phyloP scores from a whole-genome alignment of 2,797 vertebrate species.

The Arctocebus calabarensis region DNA sequence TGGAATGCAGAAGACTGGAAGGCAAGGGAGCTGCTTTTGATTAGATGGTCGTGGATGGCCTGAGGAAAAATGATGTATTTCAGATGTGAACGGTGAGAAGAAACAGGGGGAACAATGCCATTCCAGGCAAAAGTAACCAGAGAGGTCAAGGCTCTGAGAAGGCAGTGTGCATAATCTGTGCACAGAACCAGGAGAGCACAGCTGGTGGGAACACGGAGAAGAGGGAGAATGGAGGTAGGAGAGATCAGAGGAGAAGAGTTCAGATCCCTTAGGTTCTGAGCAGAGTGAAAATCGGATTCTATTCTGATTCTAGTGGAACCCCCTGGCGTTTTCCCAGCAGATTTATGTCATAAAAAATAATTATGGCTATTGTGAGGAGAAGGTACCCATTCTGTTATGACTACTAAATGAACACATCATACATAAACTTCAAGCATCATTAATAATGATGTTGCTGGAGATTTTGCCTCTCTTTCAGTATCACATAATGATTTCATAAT shows the following conservation, averaged over 20 bases:
- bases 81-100: neutral
- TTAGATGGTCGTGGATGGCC: no score
- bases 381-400: slow-evolving; percentile 29
- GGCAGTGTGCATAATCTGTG: rapidly evolving
- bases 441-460: slow-evolving; percentile 42
- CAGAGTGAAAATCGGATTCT: neutral
- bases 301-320: neutral
- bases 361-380: neutral
- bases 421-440: slow-evolving; percentile 40
- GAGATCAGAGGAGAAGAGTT: neutral
- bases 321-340: neutral
- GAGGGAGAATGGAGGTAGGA: neutral
- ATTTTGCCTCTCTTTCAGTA: slow-evolving; percentile 2
- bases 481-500: slow-evolving; percentile 63
- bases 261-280: neutral
- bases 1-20: neutral
- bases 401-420: slow-evolving; percentile 22
- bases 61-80: neutral
- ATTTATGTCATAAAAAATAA: slow-evolving; percentile 43
- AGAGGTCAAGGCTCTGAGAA: neutral
- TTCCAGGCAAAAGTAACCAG: neutral
- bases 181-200: neutral
- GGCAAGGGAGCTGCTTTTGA: neutral
- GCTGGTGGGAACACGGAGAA: neutral
- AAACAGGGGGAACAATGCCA: neutral